Evolutionary conservation across 92 coral and sea anemone genomes (phyloP).

Genomic region (Bergia puertoricense): DNA sequence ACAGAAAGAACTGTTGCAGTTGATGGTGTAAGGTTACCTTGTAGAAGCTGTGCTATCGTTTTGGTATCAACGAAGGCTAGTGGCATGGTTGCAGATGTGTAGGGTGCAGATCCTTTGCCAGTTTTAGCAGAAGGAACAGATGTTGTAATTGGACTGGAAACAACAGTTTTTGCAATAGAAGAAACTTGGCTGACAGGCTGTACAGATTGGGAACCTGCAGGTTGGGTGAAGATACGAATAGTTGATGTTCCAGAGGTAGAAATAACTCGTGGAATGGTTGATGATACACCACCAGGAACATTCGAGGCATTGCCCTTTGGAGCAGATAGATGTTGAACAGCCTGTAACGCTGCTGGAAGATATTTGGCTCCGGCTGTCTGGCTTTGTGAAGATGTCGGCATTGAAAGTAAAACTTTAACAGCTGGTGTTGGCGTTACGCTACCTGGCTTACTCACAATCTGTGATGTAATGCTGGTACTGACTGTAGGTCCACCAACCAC

Average conservation of each 20-base stretch:
- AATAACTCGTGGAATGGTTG: not conserved
- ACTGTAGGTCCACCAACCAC: not conserved
- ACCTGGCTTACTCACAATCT: conserved; percentile 1
- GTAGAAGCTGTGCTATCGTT: conserved; percentile 19
- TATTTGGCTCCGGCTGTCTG: not conserved
- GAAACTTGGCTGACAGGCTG: conserved; percentile 13
- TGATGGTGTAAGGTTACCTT: not conserved
- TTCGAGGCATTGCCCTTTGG: not conserved
- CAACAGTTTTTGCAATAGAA: not conserved
- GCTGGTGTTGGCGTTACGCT: not conserved
- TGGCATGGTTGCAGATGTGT: conserved; percentile 13
- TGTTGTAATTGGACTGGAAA: not conserved
- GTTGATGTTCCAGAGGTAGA: conserved; percentile 2
- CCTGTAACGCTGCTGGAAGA: not conserved
- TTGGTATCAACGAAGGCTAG: conserved; percentile 11
- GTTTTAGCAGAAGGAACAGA: not conserved
- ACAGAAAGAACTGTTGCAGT: not conserved
- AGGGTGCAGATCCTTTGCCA: not conserved
- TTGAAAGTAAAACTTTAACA: conserved; percentile 17
- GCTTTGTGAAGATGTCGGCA: not conserved
- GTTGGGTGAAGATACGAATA: not conserved
- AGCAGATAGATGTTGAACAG: conserved; percentile 2
- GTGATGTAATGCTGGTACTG: not conserved
- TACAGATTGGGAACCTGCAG: not conserved
- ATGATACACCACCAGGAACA: conserved; percentile 16